These are phyloP conservation scores for Polyommatus iphigenia DNA, from an alignment of 2,888 invertebrate genomes.

Conservation along the genomic window DNA sequence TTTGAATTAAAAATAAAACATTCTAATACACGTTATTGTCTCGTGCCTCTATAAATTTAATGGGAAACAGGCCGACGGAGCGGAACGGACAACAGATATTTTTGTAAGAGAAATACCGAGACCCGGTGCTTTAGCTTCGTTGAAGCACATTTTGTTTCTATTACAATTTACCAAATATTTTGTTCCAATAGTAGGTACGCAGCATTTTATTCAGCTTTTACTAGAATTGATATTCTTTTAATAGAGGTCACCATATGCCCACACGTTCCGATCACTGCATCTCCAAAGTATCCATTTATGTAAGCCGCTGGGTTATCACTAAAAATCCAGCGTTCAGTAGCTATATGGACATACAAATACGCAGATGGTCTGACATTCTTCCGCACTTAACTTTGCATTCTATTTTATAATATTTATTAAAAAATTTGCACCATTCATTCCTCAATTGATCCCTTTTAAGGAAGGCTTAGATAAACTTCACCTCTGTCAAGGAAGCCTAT, in stretches of 20 bases:
- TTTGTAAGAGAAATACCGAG: slow-evolving; percentile 27
- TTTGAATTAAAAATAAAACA: background rate
- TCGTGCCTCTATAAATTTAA: slow-evolving; percentile 29
- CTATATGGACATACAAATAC: too few relatives aligned
- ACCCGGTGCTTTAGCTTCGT: slow-evolving; percentile 15
- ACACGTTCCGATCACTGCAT: too few relatives aligned
- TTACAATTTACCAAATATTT: background rate
- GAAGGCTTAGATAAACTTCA: background rate
- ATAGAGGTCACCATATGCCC: too few relatives aligned
- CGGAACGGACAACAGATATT: slow-evolving; percentile 32
- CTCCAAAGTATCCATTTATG: too few relatives aligned
- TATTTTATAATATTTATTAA: background rate
- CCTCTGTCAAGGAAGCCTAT: background rate
- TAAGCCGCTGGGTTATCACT: too few relatives aligned
- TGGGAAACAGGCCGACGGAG: slow-evolving; percentile 24
- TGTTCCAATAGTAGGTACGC: background rate
- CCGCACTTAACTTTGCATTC: background rate
- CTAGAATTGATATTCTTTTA: background rate
- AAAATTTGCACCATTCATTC: background rate
- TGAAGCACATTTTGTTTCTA: background rate
- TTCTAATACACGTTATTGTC: slow-evolving; percentile 11
- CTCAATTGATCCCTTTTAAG: background rate
- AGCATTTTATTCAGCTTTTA: background rate
- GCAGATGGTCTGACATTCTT: too few relatives aligned
- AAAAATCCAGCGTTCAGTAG: too few relatives aligned